A percentile compares a stretch with the other conserved stretches of the same genome.
phyloP scores from a whole-genome alignment of 2,113 vertebrate genomes.

The Mesitornis unicolor region DNA sequence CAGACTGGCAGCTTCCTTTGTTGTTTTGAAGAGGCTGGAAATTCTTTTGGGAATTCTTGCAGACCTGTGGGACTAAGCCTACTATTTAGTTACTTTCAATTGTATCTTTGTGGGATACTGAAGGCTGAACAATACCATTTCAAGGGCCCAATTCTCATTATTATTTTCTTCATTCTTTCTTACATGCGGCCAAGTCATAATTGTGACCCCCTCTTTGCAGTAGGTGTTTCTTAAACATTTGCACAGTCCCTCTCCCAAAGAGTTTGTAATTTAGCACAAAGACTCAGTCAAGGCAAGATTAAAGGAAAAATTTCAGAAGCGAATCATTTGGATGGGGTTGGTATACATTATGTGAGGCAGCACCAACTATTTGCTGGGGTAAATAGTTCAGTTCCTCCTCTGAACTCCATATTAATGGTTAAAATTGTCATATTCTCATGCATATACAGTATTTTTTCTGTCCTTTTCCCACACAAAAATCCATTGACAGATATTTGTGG shows the following conservation, averaged over 20 bases:
- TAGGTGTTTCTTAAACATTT: slow-evolving; percentile 39
- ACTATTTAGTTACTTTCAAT: slow-evolving; percentile 42
- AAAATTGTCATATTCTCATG: background rate
- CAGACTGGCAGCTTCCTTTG: slow-evolving; percentile 65
- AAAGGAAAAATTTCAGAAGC: background rate
- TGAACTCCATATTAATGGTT: background rate
- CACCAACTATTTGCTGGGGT: background rate
- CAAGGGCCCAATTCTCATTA: slow-evolving; percentile 10
- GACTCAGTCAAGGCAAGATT: background rate
- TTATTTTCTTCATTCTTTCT: slow-evolving; percentile 50
- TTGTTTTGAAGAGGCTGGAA: slow-evolving; percentile 60
- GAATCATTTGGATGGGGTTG: background rate
- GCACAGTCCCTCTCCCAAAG: background rate
- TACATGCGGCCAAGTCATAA: slow-evolving; percentile 3
- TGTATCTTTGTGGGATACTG: slow-evolving; percentile 57
- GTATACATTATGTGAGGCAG: background rate
- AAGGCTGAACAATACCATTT: slow-evolving; percentile 48
- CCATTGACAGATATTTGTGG: background rate
- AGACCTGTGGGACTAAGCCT: slow-evolving; percentile 49
- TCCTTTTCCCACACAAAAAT: background rate
- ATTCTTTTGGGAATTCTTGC: slow-evolving; percentile 64
- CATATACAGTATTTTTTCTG: background rate
- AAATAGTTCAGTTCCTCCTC: background rate
- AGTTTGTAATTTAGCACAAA: slow-evolving; percentile 20
- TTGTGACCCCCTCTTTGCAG: slow-evolving; percentile 7